Evolutionary conservation across 2,113 vertebrate species (phyloP), one percentile per base, ranked within the genome.

Genomic region (Hystrix cristata): DNA sequence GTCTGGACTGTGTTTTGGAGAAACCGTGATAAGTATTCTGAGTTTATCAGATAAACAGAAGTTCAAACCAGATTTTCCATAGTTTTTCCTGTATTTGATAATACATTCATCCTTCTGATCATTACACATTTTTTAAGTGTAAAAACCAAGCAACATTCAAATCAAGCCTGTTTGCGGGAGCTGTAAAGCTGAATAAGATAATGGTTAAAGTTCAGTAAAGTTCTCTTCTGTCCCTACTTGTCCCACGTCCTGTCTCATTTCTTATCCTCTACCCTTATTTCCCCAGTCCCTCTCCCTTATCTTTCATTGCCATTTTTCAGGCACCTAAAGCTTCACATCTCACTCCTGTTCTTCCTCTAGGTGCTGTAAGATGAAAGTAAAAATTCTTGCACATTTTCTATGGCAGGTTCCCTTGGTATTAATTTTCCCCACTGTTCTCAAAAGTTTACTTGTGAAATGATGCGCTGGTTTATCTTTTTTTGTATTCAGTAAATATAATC

Each of bases 61-160:
- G 18, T 19, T 91, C 51, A 76, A 72, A 87, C 5, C 84, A 67
- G 43, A 87, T 93, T 91, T 94, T 62, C 43, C 18, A n/a, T 95
- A 91, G 15, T 65, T 38, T 64, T 19, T 2, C 74, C 12, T n/a
- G 13, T 34, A 53, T 88, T 95, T 80, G 27, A 27, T 64, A 29
- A 85, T 9, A 4, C 15, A 76, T 65, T 84, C 34, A 8, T 95
- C 79, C 5, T 13, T 83, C 23, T 90, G 48, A 64, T 72, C 29
- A 51, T 25, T 53, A 80, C 1, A 72, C 4, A 79, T 78, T 67
- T 79, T 74, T 27, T 87, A 29, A 83, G 14, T 27, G 62, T 14
- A 86, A 79, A 79, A 92, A 74, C 31, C 31, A 15, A 95, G 25
- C 3, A 74, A 90, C n/a, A 81, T 19, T 78, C 15, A 7, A 69